Conservation (phyloP, 2,113 vertebrate species). For the Sclerurus mexicanus region DNA sequence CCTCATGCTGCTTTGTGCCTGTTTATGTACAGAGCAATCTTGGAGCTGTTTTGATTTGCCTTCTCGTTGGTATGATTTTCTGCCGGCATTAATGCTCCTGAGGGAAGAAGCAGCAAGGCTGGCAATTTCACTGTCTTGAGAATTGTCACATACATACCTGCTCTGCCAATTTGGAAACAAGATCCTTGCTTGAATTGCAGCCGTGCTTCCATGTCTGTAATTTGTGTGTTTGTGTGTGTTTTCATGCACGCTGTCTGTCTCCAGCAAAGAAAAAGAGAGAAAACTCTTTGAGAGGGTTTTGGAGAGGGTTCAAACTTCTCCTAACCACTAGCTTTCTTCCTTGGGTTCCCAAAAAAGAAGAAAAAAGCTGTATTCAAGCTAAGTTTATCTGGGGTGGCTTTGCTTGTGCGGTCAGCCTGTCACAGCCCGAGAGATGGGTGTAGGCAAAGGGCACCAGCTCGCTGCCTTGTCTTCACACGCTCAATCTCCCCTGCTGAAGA, state of each 20-base stretch:
- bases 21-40: background rate
- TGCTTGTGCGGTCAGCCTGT: background rate
- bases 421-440: background rate
- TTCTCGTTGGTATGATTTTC: background rate
- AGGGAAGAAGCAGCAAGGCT: background rate
- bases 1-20: background rate
- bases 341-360: background rate
- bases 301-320: constrained; percentile 3
- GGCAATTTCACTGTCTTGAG: background rate
- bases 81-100: background rate
- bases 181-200: background rate
- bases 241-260: background rate
- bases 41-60: constrained; percentile 5
- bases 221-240: background rate
- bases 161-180: background rate
- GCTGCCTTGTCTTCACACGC: background rate
- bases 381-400: constrained; percentile 1
- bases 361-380: background rate
- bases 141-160: background rate
- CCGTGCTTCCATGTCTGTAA: background rate
- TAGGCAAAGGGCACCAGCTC: background rate
- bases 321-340: background rate
- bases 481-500: background rate
- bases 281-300: constrained; percentile 33
- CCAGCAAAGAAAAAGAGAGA: background rate